These are phyloP conservation scores for Todiramphus saurophagus DNA, from an alignment of 2,113 vertebrate genomes.

Conservation along the genomic window DNA sequence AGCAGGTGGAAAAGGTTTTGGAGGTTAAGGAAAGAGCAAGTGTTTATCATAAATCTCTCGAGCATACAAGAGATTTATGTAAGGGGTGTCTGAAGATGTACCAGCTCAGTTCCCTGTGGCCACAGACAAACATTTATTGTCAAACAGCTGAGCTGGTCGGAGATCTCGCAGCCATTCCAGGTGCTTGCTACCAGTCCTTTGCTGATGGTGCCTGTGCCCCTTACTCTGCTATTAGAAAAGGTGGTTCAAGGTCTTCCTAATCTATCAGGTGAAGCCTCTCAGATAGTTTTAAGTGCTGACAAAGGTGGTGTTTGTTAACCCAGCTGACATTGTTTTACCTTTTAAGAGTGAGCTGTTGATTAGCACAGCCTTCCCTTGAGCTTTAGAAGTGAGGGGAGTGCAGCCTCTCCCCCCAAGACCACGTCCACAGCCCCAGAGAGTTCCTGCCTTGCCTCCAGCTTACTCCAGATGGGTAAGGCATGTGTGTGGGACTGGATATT, in stretches of 20 bases:
- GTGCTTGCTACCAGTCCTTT: background rate
- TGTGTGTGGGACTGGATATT: background rate
- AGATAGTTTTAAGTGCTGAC: background rate
- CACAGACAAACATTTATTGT: constrained; percentile 18
- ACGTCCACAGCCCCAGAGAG: background rate
- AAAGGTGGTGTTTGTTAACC: background rate
- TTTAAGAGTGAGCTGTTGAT: background rate
- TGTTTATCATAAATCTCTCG: constrained; percentile 64
- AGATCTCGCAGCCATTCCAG: constrained; percentile 7
- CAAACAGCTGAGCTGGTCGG: constrained; percentile 35
- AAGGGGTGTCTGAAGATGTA: constrained; percentile 40
- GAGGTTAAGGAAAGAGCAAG: constrained; percentile 58
- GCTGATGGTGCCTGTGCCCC: background rate
- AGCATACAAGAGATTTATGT: constrained; percentile 25
- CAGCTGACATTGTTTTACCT: background rate
- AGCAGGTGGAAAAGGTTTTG: constrained; percentile 62
- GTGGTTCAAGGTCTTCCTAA: background rate
- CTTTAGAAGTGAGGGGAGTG: background rate
- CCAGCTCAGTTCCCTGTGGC: constrained; percentile 10
- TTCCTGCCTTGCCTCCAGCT: background rate
- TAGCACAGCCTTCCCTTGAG: background rate
- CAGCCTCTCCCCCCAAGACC: background rate
- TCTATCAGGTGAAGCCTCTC: background rate
- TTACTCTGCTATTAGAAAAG: background rate
- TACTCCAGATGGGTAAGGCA: background rate